Evolutionary conservation across 2,888 invertebrate genomes (phyloP), one percentile per base, ranked within the genome.

Genomic region (Drosophila planitibia): DNA sequence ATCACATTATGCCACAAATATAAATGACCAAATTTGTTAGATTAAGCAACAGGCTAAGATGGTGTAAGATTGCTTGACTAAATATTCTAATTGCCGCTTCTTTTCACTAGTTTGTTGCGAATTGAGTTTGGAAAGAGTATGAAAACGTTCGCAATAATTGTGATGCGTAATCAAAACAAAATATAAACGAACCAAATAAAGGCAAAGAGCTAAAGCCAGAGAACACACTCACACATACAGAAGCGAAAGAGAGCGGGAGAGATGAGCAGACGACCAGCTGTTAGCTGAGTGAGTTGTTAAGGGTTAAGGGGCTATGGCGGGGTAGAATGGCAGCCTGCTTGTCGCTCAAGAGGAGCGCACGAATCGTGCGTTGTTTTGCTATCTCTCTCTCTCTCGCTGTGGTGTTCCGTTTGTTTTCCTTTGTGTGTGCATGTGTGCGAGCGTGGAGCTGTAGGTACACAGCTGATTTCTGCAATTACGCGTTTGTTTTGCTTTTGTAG

Each of bases 401-500:
- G 75, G 70, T 76, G 70, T 68, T 66, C 76, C 52, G 74, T 61
- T 51, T 68, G 44, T 71, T 70, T 74, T 60, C 39, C 58, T 69
- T 70, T 72, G 74, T 81, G 74, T 80, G 62, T 81, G 63, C 57
- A 64, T 75, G 60, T 80, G 71, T 67, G 22, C 33, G 67, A 71
- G 32, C 74, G 70, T 79, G 77, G 51, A 70, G 83, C 85, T 89
- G 76, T 84, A 79, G 91, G 92, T 93, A 93, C 91, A 92, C 92
- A 93, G 92, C 92, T 93, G 92, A 93, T 93, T 92, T 91, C 91
- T 91, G 91, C 90, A 89, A 91, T 90, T 91, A 89, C 91, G 86
- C 81, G 82, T 82, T 83, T 83, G 89, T 85, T 87, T 87, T 87
- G 85, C 86, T 86, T 85, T 85, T 83, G 74, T 77, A 74, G 69